Conservation (phyloP, 2,888 invertebrate genomes). For the Thera obeliscata region DNA sequence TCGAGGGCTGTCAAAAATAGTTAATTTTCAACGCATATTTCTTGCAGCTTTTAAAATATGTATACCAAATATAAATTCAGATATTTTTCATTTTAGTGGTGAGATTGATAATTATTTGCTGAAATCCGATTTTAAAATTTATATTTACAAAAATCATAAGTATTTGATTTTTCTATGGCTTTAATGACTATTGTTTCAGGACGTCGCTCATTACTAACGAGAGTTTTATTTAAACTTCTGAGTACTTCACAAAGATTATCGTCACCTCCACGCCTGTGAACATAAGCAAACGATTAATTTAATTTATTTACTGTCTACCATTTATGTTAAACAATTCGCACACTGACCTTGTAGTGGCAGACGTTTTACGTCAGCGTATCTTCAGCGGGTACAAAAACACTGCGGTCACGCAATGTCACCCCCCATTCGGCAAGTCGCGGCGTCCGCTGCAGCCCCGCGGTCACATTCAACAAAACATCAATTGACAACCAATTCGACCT, state of each 20-base stretch:
- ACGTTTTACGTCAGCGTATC: conserved; percentile 70
- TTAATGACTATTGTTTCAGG: no score
- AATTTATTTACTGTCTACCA: conserved; percentile 13
- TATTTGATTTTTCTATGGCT: no score
- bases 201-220: no score
- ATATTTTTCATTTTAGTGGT: no score
- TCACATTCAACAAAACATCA: conserved; percentile 71
- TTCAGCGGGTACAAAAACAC: conserved; percentile 68
- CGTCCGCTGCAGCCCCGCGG: conserved; percentile 48
- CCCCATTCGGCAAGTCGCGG: conserved; percentile 71
- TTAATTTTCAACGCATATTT: no score
- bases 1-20: no score
- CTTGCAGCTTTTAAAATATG: no score
- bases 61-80: no score
- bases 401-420: conserved; percentile 80
- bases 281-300: conserved; percentile 13
- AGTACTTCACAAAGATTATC: neutral
- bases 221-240: neutral
- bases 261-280: neutral
- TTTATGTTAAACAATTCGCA: conserved; percentile 35
- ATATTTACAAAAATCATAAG: no score
- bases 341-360: conserved; percentile 66
- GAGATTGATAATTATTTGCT: no score
- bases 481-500: conserved; percentile 65
- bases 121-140: no score